Percentiles rank a stretch among this genome's conserved stretches.
Conservation (phyloP, 2,113 vertebrate genomes). For the Archocentrus centrarchus region DNA sequence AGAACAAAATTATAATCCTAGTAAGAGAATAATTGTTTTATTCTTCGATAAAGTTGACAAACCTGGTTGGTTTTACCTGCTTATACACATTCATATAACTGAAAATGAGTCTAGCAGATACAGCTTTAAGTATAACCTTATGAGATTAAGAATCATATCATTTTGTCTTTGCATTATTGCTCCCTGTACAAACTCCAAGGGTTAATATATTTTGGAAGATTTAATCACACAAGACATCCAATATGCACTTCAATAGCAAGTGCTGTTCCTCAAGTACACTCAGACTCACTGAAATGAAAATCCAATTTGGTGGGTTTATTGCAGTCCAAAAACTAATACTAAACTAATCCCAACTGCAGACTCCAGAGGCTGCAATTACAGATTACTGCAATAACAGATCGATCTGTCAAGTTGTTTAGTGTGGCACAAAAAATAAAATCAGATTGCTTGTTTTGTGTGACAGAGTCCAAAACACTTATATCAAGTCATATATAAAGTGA, state of each 20-base stretch:
- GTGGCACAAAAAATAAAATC: background rate
- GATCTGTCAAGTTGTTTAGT: background rate
- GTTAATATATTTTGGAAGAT: background rate
- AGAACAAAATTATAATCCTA: background rate
- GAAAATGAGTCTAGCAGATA: background rate
- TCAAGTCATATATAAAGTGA: background rate
- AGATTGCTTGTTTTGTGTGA: no score
- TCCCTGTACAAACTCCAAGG: background rate
- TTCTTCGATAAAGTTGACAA: background rate
- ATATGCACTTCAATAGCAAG: constrained; percentile 2
- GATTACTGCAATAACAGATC: background rate
- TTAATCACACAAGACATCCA: background rate
- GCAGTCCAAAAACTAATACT: background rate
- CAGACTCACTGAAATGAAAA: background rate
- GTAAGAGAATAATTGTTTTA: background rate
- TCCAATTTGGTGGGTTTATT: constrained; percentile 13
- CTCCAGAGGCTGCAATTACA: background rate
- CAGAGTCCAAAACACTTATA: background rate
- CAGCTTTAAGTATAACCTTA: background rate
- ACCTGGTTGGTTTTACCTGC: background rate
- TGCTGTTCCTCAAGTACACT: background rate
- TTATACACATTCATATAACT: background rate
- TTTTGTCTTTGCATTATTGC: background rate
- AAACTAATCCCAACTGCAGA: background rate
- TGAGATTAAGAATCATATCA: background rate